Evolutionary conservation across 2,888 invertebrate species (phyloP), one percentile per base, ranked within the genome.

Genomic region (Marronus borbonicus): DNA sequence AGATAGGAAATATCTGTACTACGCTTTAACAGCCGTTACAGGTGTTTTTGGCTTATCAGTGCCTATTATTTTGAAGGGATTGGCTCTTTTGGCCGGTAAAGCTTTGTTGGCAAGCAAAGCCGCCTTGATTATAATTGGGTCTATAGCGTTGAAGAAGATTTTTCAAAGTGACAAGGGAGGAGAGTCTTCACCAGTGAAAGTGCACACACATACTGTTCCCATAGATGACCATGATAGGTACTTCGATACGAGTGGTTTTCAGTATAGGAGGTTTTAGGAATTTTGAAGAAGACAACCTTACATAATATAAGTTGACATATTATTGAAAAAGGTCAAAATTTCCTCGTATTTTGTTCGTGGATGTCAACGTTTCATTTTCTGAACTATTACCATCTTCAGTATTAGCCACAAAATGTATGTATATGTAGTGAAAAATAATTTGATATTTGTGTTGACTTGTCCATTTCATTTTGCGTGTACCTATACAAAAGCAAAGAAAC

Each of bases 31-130:
- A 85, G 88, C 86, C 0, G 82, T 88, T 24, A 80, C 88, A 76
- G 87, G 87, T 0, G 86, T 88, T 72, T 86, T 93, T 87, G 93
- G 93, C 82, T 91, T 94, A 79, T 92, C 93, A 64, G 93, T 93
- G 80, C 93, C 94, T 1, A 89, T 94, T 85, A 92, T 93, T 58
- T 88, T 94, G 84, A 94, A 94, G 88, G 93, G 93, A 36, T 88
- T 94, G 81, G 93, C 93, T 76, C 90, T 93, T 39, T 92, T 94
- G 83, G 94, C 94, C 68, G 93, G 93, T 66, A 93, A 94, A 87
- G 93, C 94, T 50, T 89, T 94, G 80, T 91, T 94, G 80, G 93
- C 94, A 82, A 93, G 93, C 86, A 94, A 94, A 86, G 92, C 94
- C 68, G 94, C 94, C 1, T 87, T 94, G 78, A 93, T 94, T 79